Evolutionary conservation across 2,113 vertebrate genomes (phyloP), one percentile per base, ranked within the genome.

Genomic region (Cyphomyrus discorhynchus): DNA sequence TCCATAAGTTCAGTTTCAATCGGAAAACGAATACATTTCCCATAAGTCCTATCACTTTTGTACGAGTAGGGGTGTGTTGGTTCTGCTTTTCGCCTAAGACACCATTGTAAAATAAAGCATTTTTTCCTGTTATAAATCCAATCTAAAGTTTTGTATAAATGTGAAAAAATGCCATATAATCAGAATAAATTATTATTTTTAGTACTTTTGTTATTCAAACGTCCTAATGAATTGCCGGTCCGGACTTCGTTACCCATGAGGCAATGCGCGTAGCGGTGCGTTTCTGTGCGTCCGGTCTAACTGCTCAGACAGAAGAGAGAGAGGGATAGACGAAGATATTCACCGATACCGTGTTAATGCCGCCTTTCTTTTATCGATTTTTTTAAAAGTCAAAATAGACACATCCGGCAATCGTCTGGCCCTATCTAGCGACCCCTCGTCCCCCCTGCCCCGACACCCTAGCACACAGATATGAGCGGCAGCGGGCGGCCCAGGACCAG

Each of bases 401-500:
- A 91, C 53, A 84, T 91, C n/a, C 46, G 86, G 74, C 90, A 91
- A 89, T 90, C 91, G 90, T 74, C 88, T 93, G 93, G 90, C 92
- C 92, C 91, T 77, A 91, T 90, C 91, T 91, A 95, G 92, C 92
- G 92, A 90, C 88, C 91, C 90, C 90, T 92, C 92, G 94, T 90
- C 92, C 91, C 94, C 93, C 94, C 93, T 92, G 93, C 93, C 93
- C 93, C 94, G 95, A 94, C 93, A 95, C 93, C 94, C 95, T 95
- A 94, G 94, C 92, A 93, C 94, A 94, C 92, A 94, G 95, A 95
- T 93, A 96, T 96, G 96, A 96, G 96, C 95, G 95, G 96, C 96
- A 96, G 95, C 95, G 96, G 96, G 96, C 96, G 96, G 96, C 92
- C 95, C 95, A 96, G 96, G 95, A 94, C 96, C 93, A 96, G 96